Conservation (phyloP, 2,797 vertebrate genomes). For the Peromyscus aztecus region DNA sequence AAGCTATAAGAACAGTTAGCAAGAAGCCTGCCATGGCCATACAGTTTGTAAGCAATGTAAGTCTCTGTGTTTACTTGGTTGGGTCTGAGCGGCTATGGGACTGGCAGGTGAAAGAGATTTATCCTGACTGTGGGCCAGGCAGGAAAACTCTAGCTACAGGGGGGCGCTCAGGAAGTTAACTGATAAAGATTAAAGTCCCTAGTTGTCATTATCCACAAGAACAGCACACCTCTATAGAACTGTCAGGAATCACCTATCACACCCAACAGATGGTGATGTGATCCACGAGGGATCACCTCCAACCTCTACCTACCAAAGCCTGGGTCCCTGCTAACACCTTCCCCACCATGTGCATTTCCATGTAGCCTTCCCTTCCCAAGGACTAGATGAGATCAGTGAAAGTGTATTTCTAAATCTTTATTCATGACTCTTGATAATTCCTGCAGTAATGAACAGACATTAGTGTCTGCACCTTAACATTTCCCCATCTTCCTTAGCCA, state of each 20-base stretch:
- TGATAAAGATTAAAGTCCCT: neutral
- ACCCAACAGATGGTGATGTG: neutral
- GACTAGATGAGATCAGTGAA: neutral
- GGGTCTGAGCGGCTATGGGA: too few relatives aligned
- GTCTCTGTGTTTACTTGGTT: too few relatives aligned
- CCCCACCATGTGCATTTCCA: fast-evolving
- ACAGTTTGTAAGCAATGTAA: too few relatives aligned
- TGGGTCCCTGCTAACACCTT: neutral
- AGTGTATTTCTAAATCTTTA: neutral
- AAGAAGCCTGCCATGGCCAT: too few relatives aligned
- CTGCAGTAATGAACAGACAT: neutral
- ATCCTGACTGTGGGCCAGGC: too few relatives aligned
- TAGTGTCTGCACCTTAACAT: neutral
- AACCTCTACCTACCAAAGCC: too few relatives aligned
- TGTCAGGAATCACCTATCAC: neutral
- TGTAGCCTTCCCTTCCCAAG: neutral
- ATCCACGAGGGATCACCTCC: neutral
- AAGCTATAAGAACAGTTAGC: too few relatives aligned
- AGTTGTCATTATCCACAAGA: neutral
- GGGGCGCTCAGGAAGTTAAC: neutral
- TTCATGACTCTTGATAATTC: neutral
- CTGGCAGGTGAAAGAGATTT: too few relatives aligned
- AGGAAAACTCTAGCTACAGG: too few relatives aligned
- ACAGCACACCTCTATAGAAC: neutral
- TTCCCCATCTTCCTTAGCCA: neutral